Evolutionary conservation across 2,888 invertebrate genomes (phyloP), one percentile per base, ranked within the genome.

Genomic region (Dryococelus australis): DNA sequence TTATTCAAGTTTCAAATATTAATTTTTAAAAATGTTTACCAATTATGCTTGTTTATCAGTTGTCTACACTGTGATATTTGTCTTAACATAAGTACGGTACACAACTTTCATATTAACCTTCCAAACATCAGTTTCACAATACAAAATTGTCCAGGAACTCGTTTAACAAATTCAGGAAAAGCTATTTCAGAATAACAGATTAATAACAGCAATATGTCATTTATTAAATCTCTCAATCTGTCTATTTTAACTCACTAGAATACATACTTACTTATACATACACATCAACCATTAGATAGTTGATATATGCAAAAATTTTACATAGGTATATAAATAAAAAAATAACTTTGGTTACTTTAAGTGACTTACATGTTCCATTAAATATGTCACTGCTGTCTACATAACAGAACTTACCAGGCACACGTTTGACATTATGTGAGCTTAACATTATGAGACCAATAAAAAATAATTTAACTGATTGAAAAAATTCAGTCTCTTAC

Each of bases 241-340:
- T 12, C 6, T 16, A 65, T 16, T 20, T 65, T 16, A 65, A 65
- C 65, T 65, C 16, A n/a, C 65, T 65, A 65, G 8, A n/a, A 65
- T 65, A 65, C n/a, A 65, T 65, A 65, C 65, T 24, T 65, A 65
- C 65, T 16, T 65, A 65, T n/a, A 65, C 65, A 65, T 65, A 65
- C 65, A 65, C 65, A 65, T 16, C 65, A 65, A 65, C 16, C 65
- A 65, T 65, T 65, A 65, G 65, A 65, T 65, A 65, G n/a, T 65
- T n/a, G n/a, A 65, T n/a, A 65, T 65, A 65, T 65, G 65, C 65
- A 65, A 65, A 65, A 65, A 65, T 65, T 65, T 65, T 65, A 65
- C 24, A 65, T 65, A 65, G 12, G 12, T 65, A 65, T 65, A 65
- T 65, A 65, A 65, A 65, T 65, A 65, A 65, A 65, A 65, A 65